Evolutionary conservation across 2,113 vertebrate genomes (phyloP).

Genomic region (Crotalus helleri): DNA sequence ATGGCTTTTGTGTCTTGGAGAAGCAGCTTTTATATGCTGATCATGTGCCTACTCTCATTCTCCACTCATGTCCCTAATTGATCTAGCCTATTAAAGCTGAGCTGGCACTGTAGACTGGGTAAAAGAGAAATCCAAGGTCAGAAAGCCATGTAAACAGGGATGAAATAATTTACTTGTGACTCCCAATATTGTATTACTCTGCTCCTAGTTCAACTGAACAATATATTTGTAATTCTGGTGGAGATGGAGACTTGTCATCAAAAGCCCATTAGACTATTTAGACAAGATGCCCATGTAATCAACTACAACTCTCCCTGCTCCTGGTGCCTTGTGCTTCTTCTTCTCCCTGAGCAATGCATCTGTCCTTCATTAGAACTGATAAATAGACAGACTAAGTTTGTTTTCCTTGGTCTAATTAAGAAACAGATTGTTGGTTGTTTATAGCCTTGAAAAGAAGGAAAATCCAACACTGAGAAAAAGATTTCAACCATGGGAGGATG

Average conservation of each 20-base stretch:
- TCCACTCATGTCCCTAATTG: neutral
- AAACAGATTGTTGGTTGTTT: neutral
- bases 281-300: neutral
- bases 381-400: neutral
- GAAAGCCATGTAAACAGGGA: neutral
- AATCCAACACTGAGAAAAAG: neutral
- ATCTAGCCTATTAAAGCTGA: neutral
- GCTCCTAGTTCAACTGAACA: neutral
- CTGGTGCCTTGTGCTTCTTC: neutral
- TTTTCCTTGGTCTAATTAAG: neutral
- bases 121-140: neutral
- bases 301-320: neutral
- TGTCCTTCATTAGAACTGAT: neutral
- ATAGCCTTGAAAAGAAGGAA: neutral
- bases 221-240: neutral
- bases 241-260: neutral
- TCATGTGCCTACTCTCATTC: neutral
- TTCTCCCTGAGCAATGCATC: neutral
- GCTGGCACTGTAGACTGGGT: neutral
- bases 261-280: neutral
- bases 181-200: neutral
- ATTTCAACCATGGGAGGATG: neutral
- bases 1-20: neutral
- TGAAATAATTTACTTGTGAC: neutral
- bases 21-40: neutral